Percentiles rank a stretch among this genome's conserved stretches.
These are phyloP conservation scores for Himalopsyche kuldschensis DNA, from an alignment of 2,888 invertebrate species.

Conservation along the genomic window DNA sequence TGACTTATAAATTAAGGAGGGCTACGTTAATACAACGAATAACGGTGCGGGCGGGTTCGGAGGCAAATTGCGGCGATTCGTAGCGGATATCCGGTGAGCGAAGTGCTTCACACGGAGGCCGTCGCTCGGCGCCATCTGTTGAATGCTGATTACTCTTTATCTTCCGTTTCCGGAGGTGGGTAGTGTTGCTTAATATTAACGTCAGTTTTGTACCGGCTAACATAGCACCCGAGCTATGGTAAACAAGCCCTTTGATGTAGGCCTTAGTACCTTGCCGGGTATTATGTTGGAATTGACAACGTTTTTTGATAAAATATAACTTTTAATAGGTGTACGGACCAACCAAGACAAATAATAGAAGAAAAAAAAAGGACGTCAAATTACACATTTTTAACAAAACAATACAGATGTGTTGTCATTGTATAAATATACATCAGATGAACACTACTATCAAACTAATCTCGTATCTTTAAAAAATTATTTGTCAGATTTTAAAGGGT, in stretches of 20 bases:
- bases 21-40: neutral
- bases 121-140: conserved; percentile 28
- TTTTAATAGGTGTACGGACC: too few species aligned
- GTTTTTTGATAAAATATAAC: too few species aligned
- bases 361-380: too few species aligned
- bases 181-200: neutral
- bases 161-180: conserved; percentile 12
- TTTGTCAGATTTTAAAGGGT: too few species aligned
- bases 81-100: conserved; percentile 23
- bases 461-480: too few species aligned
- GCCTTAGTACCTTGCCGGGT: neutral
- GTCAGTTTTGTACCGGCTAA: neutral
- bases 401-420: too few species aligned
- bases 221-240: neutral
- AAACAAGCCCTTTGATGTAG: neutral
- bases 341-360: too few species aligned
- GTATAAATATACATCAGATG: too few species aligned
- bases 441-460: too few species aligned
- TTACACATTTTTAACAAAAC: too few species aligned
- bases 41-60: neutral
- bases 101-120: conserved; percentile 4
- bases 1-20: neutral
- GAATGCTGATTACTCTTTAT: conserved; percentile 25
- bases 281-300: too few species aligned
- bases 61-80: conserved; percentile 33